Conservation (phyloP, 2,888 invertebrate species). For the Falcaria lacertinaria region DNA sequence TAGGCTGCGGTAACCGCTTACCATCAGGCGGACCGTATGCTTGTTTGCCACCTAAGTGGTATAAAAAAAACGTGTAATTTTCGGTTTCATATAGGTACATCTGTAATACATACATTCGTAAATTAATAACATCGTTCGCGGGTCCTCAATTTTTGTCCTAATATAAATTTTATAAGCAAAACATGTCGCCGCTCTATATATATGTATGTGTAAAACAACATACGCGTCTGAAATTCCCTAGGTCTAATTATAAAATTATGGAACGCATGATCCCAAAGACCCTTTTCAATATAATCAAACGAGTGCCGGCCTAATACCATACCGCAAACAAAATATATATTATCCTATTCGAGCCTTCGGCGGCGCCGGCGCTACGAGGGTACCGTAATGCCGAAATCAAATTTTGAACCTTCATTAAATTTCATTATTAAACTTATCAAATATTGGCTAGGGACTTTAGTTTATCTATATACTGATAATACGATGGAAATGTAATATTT, state of each 20-base stretch:
- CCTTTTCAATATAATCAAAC: conserved; percentile 17
- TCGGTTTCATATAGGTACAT: too few relatives aligned
- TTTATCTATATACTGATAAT: not conserved
- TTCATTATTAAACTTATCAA: not conserved
- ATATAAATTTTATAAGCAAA: not conserved
- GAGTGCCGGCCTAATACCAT: conserved; percentile 1
- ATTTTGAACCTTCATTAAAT: conserved; percentile 1
- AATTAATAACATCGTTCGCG: too few relatives aligned
- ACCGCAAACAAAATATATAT: conserved; percentile 16
- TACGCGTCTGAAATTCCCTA: not conserved
- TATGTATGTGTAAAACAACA: not conserved
- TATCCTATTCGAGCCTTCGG: conserved; percentile 9
- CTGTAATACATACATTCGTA: too few relatives aligned
- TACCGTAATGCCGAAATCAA: not conserved
- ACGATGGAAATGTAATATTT: not conserved
- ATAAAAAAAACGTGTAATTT: too few relatives aligned
- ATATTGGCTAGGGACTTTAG: not conserved
- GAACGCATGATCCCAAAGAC: conserved; percentile 5
- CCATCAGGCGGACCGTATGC: too few relatives aligned
- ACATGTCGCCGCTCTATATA: too few relatives aligned
- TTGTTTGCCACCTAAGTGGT: too few relatives aligned
- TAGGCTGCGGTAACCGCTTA: too few relatives aligned
- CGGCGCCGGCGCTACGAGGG: not conserved
- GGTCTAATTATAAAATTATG: not conserved
- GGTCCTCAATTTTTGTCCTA: not conserved